Evolutionary conservation across 2,113 vertebrate genomes (phyloP), one percentile per base, ranked within the genome.

Genomic region (Tichodroma muraria): DNA sequence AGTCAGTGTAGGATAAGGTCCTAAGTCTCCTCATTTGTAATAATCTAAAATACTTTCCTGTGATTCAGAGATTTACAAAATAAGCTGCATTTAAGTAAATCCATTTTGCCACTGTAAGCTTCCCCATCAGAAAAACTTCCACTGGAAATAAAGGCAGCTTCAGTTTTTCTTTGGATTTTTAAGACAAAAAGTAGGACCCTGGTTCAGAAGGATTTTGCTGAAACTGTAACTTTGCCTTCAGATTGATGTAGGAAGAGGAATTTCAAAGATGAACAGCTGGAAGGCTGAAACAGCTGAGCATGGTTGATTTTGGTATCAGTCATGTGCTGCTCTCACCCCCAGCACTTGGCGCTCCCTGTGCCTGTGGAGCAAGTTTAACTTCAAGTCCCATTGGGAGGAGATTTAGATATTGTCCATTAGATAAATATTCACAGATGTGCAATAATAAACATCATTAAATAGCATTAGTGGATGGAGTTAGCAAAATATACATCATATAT

Each of bases 401-500:
- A 61, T 75, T 47, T 83, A 76, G 78, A 13, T 84, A 89, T 38
- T 60, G 37, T 50, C 73, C 42, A 38, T 89, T 63, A 73, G 53
- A 66, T 70, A 91, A 94, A 35, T 89, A 37, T 59, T 92, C 66
- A 69, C 40, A 92, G 63, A 76, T 91, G 77, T 83, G 52, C 89
- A 93, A 71, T 83, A 89, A 85, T 59, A 76, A 94, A 68, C 44
- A 88, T 17, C 19, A 49, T 61, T 66, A 85, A 85, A 80, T 27
- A 83, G 47, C 27, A 78, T 73, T 60, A 80, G 60, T 69, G 25
- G 53, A 35, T 71, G 35, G 13, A 57, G 56, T 75, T 82, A 44
- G 47, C 40, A 78, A 95, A 63, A 57, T 70, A 83, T 24, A 68
- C 52, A 30, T 57, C 44, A 75, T 25, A 25, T 15, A 42, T 9